These are phyloP conservation scores for Reticulitermes speratus DNA, from an alignment of 1,140 invertebrate genomes.

Conservation along the genomic window DNA sequence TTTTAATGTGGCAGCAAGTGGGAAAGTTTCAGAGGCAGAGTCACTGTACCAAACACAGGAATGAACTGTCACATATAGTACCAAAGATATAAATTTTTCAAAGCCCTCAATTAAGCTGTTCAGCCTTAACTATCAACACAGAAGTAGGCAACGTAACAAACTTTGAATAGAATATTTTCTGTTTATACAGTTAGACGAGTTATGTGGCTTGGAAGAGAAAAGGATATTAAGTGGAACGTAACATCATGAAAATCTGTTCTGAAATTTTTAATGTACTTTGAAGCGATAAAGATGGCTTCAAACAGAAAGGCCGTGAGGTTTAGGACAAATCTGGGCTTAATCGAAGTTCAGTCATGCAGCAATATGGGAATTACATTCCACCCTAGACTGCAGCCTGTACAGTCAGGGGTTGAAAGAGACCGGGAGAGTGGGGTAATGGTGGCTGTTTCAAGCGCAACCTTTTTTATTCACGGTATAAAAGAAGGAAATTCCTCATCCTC, in stretches of 20 bases:
- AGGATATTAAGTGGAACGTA: background rate
- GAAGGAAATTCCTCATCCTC: background rate
- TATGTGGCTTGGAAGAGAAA: background rate
- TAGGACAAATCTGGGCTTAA: background rate
- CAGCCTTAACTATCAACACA: background rate
- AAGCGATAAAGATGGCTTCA: background rate
- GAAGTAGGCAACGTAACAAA: background rate
- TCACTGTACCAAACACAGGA: too few relatives aligned
- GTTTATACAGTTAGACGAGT: background rate
- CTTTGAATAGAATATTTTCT: background rate
- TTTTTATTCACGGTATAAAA: background rate
- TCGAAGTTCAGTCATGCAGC: slow-evolving; percentile 6
- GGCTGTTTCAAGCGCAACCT: background rate
- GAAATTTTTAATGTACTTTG: slow-evolving; percentile 5
- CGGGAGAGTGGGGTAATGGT: background rate
- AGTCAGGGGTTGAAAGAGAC: too few relatives aligned
- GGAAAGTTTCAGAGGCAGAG: too few relatives aligned
- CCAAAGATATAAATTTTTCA: background rate
- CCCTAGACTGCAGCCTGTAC: too few relatives aligned
- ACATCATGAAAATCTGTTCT: background rate
- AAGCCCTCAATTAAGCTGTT: background rate
- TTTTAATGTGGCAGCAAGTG: too few relatives aligned
- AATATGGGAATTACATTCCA: background rate
- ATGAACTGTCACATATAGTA: background rate
- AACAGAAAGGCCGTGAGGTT: background rate